These are phyloP conservation scores for Cheilinus undulatus DNA, from an alignment of 2,113 vertebrate genomes.

Conservation along the genomic window DNA sequence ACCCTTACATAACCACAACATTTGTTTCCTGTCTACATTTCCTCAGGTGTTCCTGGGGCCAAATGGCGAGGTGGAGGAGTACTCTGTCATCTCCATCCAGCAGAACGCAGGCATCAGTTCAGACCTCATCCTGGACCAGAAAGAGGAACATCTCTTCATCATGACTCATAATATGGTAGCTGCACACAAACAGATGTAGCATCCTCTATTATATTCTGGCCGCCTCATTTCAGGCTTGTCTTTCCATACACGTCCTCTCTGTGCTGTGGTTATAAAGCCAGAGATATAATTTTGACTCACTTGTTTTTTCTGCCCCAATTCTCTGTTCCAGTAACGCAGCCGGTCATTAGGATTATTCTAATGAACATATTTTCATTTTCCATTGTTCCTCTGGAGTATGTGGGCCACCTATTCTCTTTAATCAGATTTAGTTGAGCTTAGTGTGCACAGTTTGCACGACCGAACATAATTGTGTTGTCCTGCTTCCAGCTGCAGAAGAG, in stretches of 20 bases:
- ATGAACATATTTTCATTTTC: conserved; percentile 49
- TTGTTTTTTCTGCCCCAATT: conserved; percentile 37
- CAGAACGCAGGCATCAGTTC: conserved; percentile 87
- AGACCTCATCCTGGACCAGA: conserved; percentile 92
- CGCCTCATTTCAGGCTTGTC: background rate
- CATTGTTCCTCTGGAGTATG: conserved; percentile 52
- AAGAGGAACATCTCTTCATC: conserved; percentile 91
- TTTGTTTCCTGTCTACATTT: background rate
- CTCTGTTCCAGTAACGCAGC: conserved; percentile 5
- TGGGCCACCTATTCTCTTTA: conserved; percentile 55
- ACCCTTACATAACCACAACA: background rate
- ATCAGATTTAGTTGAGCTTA: conserved; percentile 62
- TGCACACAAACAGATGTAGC: background rate
- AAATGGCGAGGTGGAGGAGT: conserved; percentile 85
- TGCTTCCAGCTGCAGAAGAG: conserved; percentile 89
- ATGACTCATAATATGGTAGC: conserved; percentile 92
- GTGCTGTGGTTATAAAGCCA: background rate
- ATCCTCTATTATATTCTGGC: background rate
- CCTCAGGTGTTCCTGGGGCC: conserved; percentile 91
- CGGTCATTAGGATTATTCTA: conserved; percentile 48
- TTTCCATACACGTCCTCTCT: background rate
- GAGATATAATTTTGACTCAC: background rate
- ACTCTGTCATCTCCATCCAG: conserved; percentile 86
- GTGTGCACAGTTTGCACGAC: conserved; percentile 29
- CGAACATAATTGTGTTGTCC: conserved; percentile 50